Base-by-base conservation (phyloP, 2,113 vertebrate genomes). In the Dicerorhinus sumatrensis region DNA sequence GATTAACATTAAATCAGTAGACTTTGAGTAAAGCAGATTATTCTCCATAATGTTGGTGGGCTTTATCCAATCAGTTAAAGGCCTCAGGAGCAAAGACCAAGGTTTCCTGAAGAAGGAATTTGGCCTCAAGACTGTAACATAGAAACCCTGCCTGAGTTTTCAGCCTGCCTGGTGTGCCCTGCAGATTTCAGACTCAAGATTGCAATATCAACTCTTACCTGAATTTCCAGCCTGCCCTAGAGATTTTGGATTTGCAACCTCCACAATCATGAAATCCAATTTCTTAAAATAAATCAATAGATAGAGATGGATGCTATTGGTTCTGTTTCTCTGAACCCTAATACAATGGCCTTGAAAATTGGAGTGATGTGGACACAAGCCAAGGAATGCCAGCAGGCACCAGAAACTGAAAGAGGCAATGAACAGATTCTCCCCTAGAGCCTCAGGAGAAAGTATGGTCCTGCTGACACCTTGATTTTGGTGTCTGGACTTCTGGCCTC, bases 201-300 rank as follows among this genome's bases (percentile, higher is more conserved):
- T 67, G 11, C 46, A 89, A 29, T 7, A 90, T 67, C 9, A 60
- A 72, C n/a, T 54, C 42, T 54, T 62, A 79, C 63, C 51, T 79
- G 33, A 85, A 79, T 62, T 51, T 86, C 54, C 3, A 29, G 54
- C 14, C 81, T 14, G 20, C 8, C 54, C 33, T 91, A 42, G 51
- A 70, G 42, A 91, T 86, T 58, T 91, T 54, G 62, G 46, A 39
- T 12, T 42, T 80, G 39, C 20, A 36, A 46, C 11, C 33, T 72
- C n/a, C 8, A 70, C 13, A 91, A 72, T 72, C 63, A 25, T 80
- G 56, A 63, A 42, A 77, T 23, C 8, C 10, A 77, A 25, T 48
- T 87, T 42, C 65, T 91, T 95, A 80, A 92, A 60, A 36, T 56
- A 72, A 92, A 70, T 75, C 63, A 79, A n/a, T 20, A 54, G 48